A percentile compares a stretch with the other conserved stretches of the same genome.
Evolutionary conservation across 2,797 vertebrate genomes (phyloP).

Genomic region (Parambassis ranga): DNA sequence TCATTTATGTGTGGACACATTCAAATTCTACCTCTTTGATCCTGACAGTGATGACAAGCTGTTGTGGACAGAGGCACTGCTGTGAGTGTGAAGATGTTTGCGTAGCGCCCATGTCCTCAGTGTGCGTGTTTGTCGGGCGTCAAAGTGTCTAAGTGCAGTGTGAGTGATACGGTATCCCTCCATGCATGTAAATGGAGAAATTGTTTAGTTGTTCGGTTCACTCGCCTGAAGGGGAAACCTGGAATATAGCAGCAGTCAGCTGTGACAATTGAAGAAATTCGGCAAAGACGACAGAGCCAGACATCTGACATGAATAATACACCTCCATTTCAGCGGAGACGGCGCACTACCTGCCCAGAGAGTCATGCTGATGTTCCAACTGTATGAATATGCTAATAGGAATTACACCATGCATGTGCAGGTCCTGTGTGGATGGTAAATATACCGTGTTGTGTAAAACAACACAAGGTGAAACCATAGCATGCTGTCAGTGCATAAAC

Average conservation of each 20-base stretch:
- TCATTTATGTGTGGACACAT: neutral
- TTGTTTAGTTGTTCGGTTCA: constrained; percentile 57
- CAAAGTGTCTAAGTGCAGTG: constrained; percentile 7
- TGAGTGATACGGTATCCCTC: constrained; percentile 21
- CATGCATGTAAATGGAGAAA: constrained; percentile 67
- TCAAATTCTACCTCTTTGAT: constrained; percentile 25
- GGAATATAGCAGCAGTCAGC: constrained; percentile 58
- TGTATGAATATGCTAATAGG: constrained; percentile 68
- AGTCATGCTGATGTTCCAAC: constrained; percentile 28
- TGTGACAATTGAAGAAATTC: constrained; percentile 72
- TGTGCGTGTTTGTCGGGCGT: constrained; percentile 21
- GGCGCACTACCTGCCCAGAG: constrained; percentile 4
- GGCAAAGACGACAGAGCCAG: constrained; percentile 28
- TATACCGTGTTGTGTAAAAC: constrained; percentile 30
- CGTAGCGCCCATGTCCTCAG: neutral
- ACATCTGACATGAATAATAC: constrained; percentile 52
- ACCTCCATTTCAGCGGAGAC: constrained; percentile 35
- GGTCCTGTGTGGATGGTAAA: constrained; percentile 28
- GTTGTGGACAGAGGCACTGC: neutral
- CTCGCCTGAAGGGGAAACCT: constrained; percentile 49
- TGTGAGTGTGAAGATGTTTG: constrained; percentile 7
- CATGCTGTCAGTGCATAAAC: constrained; percentile 33
- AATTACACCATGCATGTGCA: constrained; percentile 21
- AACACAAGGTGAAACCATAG: constrained; percentile 22
- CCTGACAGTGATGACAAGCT: constrained; percentile 49